Base-by-base conservation (phyloP, 2,888 invertebrate genomes). In the Drosophila barbarae region DNA sequence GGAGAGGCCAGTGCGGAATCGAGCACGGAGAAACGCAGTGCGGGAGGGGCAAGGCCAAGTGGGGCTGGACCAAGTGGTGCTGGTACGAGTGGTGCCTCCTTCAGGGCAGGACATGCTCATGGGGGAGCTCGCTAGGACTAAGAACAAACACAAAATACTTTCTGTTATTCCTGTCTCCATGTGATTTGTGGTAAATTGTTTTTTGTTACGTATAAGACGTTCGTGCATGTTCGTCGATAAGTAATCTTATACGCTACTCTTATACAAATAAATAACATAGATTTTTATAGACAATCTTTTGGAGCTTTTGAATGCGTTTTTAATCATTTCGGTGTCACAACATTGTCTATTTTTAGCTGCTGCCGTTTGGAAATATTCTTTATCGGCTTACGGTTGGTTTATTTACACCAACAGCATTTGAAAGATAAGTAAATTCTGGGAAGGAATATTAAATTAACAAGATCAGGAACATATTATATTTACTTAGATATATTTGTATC, bases 61-160 rank as follows among this genome's bases (percentile, higher is more conserved):
- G 54, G 47, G 7, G 34, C 60, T 8, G 49, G 61, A 28, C 47
- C 60, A n/a, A 52, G 46, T 28, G 38, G 57, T 28, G 35, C 58
- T n/a, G 44, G 39, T 8, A 13, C 36, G 15, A 23, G 44, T 8
- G 65, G 56, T 35, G 67, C 83, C 5, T 42, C 47, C 18, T 61
- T 83, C 5, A 74, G 79, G 65, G 56, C 83, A 34, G 86, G 82
- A 10, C 86, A 86, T 59, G 81, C 75, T 30, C 79, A 84, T 58
- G 82, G 81, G 57, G 77, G 73, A 34, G 76, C 67, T 23, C 69
- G 63, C 23, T 84, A 57, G 36, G 8, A 21, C 70, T 71, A 42
- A 36, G 47, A 10, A 59, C 18, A 51, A n/a, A 39, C 28, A 32
- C 44, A 59, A 28, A 69, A 57, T 50, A 69, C 63, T 59, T 66